phyloP scores from a whole-genome alignment of 2,113 vertebrate genomes.

The Nematolebias whitei region DNA sequence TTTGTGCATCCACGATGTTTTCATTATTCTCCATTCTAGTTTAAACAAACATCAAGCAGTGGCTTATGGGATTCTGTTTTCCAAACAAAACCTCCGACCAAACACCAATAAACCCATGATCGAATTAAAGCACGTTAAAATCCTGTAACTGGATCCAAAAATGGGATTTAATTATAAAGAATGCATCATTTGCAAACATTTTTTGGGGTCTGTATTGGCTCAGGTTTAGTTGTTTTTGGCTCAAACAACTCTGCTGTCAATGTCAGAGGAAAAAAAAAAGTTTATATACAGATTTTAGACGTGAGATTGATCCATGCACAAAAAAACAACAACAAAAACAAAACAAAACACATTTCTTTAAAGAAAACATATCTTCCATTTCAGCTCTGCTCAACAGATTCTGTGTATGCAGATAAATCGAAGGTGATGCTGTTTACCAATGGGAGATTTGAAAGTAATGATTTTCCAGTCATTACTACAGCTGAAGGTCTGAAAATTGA shows the following conservation, averaged over 20 bases:
- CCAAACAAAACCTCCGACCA: background rate
- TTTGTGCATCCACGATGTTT: background rate
- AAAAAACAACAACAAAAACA: too few species aligned
- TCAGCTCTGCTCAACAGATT: too few species aligned
- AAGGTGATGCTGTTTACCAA: too few species aligned
- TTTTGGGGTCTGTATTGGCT: background rate
- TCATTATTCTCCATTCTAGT: background rate
- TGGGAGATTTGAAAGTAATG: too few species aligned
- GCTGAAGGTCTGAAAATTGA: too few species aligned
- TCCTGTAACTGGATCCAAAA: conserved; percentile 1
- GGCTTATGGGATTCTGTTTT: background rate
- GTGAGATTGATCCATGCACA: too few species aligned
- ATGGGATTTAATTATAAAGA: background rate
- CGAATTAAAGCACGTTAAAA: background rate
- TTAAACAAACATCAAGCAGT: background rate
- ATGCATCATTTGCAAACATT: background rate
- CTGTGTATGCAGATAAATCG: too few species aligned
- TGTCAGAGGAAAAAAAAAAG: background rate
- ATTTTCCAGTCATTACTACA: too few species aligned
- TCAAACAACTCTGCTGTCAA: background rate
- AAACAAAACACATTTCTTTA: too few species aligned
- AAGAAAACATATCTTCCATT: background rate
- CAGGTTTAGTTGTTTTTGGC: background rate
- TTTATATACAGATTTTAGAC: background rate
- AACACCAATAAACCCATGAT: conserved; percentile 12